Evolutionary conservation across 2,888 invertebrate species (phyloP).

Genomic region (Oasisia sp.): DNA sequence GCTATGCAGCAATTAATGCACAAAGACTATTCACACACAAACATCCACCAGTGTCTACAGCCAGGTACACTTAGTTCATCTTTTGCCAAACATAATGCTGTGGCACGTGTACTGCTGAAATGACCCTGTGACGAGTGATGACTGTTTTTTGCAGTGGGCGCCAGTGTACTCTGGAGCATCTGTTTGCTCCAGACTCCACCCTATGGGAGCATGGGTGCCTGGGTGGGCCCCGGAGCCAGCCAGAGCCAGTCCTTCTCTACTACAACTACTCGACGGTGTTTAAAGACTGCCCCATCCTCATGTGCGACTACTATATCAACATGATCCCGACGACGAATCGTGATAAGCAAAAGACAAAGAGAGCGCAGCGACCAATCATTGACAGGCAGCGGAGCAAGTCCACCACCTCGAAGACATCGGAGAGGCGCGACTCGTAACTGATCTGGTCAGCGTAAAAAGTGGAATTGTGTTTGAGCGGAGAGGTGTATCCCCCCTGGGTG

Average conservation of each 20-base stretch:
- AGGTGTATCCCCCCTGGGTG: background rate
- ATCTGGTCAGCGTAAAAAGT: background rate
- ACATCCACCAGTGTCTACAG: no score
- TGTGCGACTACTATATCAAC: constrained; percentile 55
- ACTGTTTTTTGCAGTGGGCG: background rate
- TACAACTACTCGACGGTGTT: constrained; percentile 61
- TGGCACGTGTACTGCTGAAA: no score
- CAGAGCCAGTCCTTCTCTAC: constrained; percentile 53
- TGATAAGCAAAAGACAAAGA: background rate
- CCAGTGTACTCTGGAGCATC: constrained; percentile 42
- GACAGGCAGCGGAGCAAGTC: background rate
- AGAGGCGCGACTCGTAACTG: background rate
- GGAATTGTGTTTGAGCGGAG: background rate
- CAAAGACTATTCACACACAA: no score
- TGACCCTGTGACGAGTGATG: background rate
- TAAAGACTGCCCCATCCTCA: constrained; percentile 55
- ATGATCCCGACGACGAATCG: background rate
- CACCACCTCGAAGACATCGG: background rate
- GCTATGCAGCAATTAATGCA: no score
- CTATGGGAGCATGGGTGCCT: constrained; percentile 55
- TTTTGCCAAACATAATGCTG: no score
- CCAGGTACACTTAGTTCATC: no score
- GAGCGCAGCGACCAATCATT: background rate
- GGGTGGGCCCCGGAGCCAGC: constrained; percentile 51
- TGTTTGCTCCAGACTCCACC: constrained; percentile 48